Evolutionary conservation across 1,140 invertebrate species (phyloP).

Genomic region (Drosophila lowei): DNA sequence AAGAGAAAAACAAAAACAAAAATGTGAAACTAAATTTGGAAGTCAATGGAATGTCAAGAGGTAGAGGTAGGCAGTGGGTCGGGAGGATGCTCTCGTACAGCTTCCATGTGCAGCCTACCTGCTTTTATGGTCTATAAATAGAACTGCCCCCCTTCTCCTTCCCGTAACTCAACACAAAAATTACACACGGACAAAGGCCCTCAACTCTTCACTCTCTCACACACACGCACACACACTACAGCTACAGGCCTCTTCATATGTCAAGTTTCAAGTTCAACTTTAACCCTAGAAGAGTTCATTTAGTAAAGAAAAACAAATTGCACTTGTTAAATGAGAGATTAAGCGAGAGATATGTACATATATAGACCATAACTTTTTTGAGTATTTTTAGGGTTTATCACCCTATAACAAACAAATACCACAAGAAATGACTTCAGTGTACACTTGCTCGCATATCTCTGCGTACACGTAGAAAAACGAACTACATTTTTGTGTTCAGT

Average conservation of each 20-base stretch:
- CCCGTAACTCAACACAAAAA: background rate
- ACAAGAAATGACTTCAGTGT: too few relatives aligned
- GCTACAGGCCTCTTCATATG: constrained; percentile 27
- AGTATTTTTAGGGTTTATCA: too few relatives aligned
- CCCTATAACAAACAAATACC: too few relatives aligned
- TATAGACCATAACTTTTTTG: too few relatives aligned
- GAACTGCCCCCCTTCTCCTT: constrained; percentile 7
- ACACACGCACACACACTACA: too few relatives aligned
- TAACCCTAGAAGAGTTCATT: constrained; percentile 14
- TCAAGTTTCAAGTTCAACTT: constrained; percentile 41
- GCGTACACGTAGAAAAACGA: too few relatives aligned
- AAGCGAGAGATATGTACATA: too few relatives aligned
- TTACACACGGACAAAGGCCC: constrained; percentile 13
- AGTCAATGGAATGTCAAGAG: constrained; percentile 2
- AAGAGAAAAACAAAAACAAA: constrained; percentile 9
- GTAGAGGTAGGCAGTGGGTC: background rate
- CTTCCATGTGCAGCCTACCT: constrained; percentile 18
- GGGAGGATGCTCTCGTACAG: constrained; percentile 1
- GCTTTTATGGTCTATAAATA: constrained; percentile 43
- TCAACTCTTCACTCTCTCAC: background rate
- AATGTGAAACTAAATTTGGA: constrained; percentile 54
- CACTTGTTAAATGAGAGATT: too few relatives aligned
- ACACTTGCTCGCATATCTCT: too few relatives aligned
- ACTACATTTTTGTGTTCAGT: too few relatives aligned
- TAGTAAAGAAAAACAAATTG: too few relatives aligned